Base-by-base conservation (phyloP, 2,797 vertebrate genomes). In the Enteromius viviparus region DNA sequence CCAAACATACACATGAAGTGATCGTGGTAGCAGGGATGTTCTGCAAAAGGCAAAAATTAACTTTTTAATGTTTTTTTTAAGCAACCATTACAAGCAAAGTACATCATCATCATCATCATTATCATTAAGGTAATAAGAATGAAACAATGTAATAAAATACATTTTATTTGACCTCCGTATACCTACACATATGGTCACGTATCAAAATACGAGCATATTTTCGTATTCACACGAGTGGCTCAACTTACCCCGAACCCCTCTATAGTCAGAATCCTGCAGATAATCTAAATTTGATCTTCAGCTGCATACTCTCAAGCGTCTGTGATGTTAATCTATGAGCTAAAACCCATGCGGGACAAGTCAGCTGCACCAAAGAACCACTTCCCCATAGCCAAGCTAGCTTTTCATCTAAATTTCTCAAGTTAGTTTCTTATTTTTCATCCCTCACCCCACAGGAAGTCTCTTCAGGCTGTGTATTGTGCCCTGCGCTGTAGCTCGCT, bases 381-480 rank as follows among this genome's bases (percentile, higher is more conserved):
- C 23, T 64, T 68, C 34, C 17, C n/a, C 51, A 34, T 21, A 21
- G 26, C 23, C 40, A 71, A 64, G 55, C 62, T n/a, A 32, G 23
- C 62, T 76, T 82, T 76, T 82, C 49, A 76, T 58, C 49, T 45
- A 55, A n/a, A 76, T 82, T 69, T 66, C 62, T 82, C 37, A 32
- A 76, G 62, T 40, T 32, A 21, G 60, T 80, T 76, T 82, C 78
- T 68, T 68, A 64, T 85, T 87, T 83, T 88, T 49, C 71, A 76
- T 81, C 64, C 68, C 51, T 74, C 37, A 64, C 84, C 85, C 78
- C 75, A 85, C 85, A 87, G 89, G 87, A 88, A 83, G 85, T 80
- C 80, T 85, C 71, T 81, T 83, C 60, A 83, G 72, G 82, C 75
- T 80, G 62, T 51, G 51, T 76, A 80, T 80, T 86, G 84, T 78